Base-by-base conservation (phyloP, 2,113 vertebrate genomes). In the Brachyhypopomus gauderio region DNA sequence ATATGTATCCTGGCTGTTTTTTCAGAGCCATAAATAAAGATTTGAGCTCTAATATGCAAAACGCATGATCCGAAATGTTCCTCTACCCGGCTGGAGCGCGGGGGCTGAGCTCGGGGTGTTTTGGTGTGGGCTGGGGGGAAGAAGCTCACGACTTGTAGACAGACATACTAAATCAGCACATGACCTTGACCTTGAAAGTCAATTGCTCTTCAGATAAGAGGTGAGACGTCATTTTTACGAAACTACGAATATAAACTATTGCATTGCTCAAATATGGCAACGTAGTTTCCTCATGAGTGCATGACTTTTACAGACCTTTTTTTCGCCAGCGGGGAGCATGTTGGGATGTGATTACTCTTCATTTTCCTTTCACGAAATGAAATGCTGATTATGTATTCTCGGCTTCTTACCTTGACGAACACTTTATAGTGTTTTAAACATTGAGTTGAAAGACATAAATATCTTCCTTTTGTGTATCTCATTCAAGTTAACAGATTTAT, bases 111-210 rank as follows among this genome's bases (percentile, higher is more conserved):
- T 19, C 17, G 34, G 34, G 56, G 55, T 78, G 59, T 82, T 80
- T 79, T 71, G 74, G 69, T 83, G 48, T 63, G 75, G 60, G 41
- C 14, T 58, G n/a, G 25, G 52, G 41, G 14, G 2, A 20, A 1
- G 22, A 58, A 0, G 81, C 23, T 36, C 75, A 11, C 27, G 58
- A 80, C 69, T 78, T 34, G 1, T 2, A 55, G 22, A 38, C 56
- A 72, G 78, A 77, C 62, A 11, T 3, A 3, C 22, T 67, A 83
- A 88, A 75, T 77, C 86, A 80, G 56, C 20, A 67, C 77, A 87
- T 88, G 88, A 87, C 89, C 87, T 90, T 92, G 91, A 91, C 92
- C 90, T 90, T 89, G 83, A 83, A 56, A 81, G 55, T 88, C 84
- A 87, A 70, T 73, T 85, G 85, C 58, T 64, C 34, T 66, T 30